Base-by-base conservation (phyloP, 2,113 vertebrate species). In the Anser brachyrhynchus region DNA sequence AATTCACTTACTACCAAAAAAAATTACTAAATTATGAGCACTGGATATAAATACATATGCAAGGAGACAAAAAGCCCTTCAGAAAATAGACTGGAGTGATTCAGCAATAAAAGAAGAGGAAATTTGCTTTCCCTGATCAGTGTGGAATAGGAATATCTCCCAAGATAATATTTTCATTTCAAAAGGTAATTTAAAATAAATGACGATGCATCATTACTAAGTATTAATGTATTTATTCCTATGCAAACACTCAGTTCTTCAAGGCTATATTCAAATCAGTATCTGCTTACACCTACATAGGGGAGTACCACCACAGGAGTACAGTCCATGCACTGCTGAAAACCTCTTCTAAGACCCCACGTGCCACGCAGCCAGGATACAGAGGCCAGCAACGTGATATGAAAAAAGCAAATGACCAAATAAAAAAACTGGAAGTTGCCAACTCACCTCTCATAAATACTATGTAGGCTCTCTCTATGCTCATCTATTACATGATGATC, bases 1-100 rank as follows among this genome's bases (percentile, higher is more conserved):
- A 86, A 74, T 37, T 92, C 79, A 65, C 33, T n/a, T 94, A 78
- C 49, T 84, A 82, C 13, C 33, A n/a, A 65, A 44, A 84, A 84
- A 74, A 7, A 77, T 15, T 59, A 61, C 29, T 77, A 44, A 55
- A 72, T 39, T 67, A 37, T 0, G 3, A n/a, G 12, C 29, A 78
- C 7, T 73, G 37, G 43, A 71, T 44, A 76, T 19, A 91, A 72
- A 57, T 11, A 43, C 64, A 49, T 17, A 66, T 3, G 14, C 11
- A 87, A 55, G 17, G 12, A 87, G 16, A 61, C 5, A 81, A 85
- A 90, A 51, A 21, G 11, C 13, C 26, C 25, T 67, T 92, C 20
- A 70, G 79, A 91, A 85, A 74, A 33, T 1, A 76, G 55, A 49
- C 7, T 37, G 33, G 19, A 49, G 28, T 29, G 2, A 85, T 18